Evolutionary conservation across 2,888 invertebrate genomes (phyloP), one percentile per base, ranked within the genome.

Genomic region (Andrena fulva): DNA sequence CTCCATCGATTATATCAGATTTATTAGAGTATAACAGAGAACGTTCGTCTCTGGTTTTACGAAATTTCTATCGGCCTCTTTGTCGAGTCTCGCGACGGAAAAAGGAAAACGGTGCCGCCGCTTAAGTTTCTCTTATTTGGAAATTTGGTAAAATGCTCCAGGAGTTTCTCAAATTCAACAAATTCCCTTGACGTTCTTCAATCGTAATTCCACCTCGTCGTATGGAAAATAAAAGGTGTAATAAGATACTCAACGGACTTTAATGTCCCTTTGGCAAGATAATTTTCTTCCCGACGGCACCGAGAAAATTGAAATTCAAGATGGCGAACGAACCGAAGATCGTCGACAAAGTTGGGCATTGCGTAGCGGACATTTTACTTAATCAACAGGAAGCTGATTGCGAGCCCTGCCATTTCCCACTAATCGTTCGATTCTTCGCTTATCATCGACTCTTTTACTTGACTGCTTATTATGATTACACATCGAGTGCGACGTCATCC

Each of bases 21-120:
- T 29, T 10, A 10, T 52, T 54, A 54, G 33, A 68, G 59, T 59
- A 7, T 12, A 52, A 27, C 16, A 33, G 7, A 24, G 24, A 8
- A 35, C n/a, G 20, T 27, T 63, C 29, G 35, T 27, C 29, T 10
- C 33, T 29, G 16, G 29, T 8, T 60, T 59, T 27, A 31, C n/a
- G 16, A 54, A 74, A 78, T 63, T 79, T 62, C 24, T 48, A 62
- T 80, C 84, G 84, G 77, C 75, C 79, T 84, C 70, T 71, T 70
- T 70, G 84, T 84, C 80, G 74, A 86, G 80, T 72, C 67, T 85
- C 77, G 66, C 71, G 50, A 74, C 24, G 59, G 62, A 73, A 50
- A 68, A 82, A 31, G 66, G 52, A 73, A n/a, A 64, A 77, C 60
- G 82, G 69, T 77, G 72, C 82, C 77, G 82, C 77, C 82, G 82